Percentiles rank a stretch among this genome's conserved stretches.
phyloP scores from a whole-genome alignment of 1,140 invertebrate genomes.

The Agrypnia vestita region DNA sequence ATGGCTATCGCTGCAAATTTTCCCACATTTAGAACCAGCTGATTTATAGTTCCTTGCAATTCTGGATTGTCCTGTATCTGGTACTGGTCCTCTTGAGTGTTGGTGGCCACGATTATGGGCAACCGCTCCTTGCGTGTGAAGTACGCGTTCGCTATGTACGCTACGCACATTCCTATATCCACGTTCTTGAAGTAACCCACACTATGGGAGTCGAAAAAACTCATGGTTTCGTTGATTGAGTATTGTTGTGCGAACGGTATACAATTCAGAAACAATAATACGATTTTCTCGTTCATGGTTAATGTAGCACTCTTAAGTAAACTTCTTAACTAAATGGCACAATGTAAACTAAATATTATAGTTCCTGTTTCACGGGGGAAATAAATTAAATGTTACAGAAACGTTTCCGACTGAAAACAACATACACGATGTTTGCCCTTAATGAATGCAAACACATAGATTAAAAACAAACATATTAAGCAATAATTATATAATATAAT shows the following conservation, averaged over 20 bases:
- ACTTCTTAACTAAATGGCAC: too few species aligned
- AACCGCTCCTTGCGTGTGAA: constrained; percentile 47
- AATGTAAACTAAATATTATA: too few species aligned
- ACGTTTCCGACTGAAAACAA: too few species aligned
- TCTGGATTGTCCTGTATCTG: background rate
- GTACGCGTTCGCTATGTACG: background rate
- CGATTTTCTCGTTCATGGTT: background rate
- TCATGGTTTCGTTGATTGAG: background rate
- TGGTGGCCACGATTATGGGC: constrained; percentile 43
- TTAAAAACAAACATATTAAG: too few species aligned
- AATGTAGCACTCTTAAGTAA: too few species aligned
- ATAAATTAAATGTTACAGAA: too few species aligned
- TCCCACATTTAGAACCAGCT: constrained; percentile 35
- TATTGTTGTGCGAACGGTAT: background rate
- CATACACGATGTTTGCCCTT: too few species aligned
- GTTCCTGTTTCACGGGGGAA: too few species aligned
- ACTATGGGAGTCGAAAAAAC: background rate
- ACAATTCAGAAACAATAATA: constrained; percentile 4
- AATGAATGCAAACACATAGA: too few species aligned
- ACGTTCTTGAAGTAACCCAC: background rate
- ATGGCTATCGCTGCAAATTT: constrained; percentile 39
- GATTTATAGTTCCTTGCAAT: constrained; percentile 35
- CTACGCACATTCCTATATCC: constrained; percentile 13
- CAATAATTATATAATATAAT: too few species aligned
- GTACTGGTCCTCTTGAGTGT: background rate